Percentiles rank a stretch among this genome's conserved stretches.
Conservation (phyloP, 2,888 invertebrate genomes). For the Eupithecia centaureata region DNA sequence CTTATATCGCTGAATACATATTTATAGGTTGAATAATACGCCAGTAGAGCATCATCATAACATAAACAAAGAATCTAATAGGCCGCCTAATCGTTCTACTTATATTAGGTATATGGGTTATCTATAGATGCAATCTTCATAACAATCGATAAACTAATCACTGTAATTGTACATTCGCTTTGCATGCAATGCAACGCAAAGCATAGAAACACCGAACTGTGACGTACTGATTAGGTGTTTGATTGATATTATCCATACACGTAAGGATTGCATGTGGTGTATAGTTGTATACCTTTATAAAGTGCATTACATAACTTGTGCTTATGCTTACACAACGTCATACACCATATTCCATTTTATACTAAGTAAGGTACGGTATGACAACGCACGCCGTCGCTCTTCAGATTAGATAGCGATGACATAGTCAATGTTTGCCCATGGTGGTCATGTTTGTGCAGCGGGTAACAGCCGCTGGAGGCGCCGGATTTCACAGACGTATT, state of each 20-base stretch:
- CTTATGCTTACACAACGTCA: not conserved
- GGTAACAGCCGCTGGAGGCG: slow-evolving; percentile 59
- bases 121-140: slow-evolving; percentile 39
- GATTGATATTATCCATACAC: slow-evolving; percentile 7
- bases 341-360: not conserved
- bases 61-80: slow-evolving; percentile 41
- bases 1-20: slow-evolving; percentile 38
- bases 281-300: not conserved
- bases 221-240: slow-evolving; percentile 11
- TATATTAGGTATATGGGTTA: slow-evolving; percentile 36
- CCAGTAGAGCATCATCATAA: too few species aligned
- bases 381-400: slow-evolving; percentile 55
- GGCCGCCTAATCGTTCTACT: slow-evolving; percentile 53
- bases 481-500: slow-evolving; percentile 50
- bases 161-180: slow-evolving; percentile 11
- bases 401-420: slow-evolving; percentile 75
- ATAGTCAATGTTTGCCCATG: slow-evolving; percentile 69
- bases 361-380: slow-evolving; percentile 39
- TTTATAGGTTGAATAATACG: not conserved
- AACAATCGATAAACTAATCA: slow-evolving; percentile 23
- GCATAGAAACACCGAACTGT: slow-evolving; percentile 14
- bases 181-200: slow-evolving; percentile 10
- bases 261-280: not conserved
- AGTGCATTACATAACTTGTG: not conserved
- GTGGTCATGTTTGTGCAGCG: slow-evolving; percentile 68